Evolutionary conservation across 2,888 invertebrate species (phyloP).

Genomic region (Heteromyza rotundicornis): DNA sequence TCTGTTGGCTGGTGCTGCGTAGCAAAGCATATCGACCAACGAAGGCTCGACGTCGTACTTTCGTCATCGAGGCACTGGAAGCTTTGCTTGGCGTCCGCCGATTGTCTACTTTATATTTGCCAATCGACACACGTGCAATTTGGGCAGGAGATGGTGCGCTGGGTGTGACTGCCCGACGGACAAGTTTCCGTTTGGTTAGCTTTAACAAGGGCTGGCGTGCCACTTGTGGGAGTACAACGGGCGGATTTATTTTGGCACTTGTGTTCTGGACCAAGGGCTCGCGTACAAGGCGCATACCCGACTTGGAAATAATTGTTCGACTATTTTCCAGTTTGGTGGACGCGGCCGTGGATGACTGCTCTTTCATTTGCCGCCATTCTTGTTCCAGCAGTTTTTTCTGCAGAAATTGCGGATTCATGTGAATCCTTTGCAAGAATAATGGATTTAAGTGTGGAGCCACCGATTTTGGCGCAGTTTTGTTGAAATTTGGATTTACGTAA

Average conservation of each 20-base stretch:
- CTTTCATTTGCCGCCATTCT: conserved; percentile 20
- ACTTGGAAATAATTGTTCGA: conserved; percentile 57
- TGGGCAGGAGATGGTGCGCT: background rate
- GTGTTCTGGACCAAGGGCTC: conserved; percentile 38
- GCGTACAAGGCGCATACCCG: conserved; percentile 56
- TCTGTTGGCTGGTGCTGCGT: conserved; percentile 36
- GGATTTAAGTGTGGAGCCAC: conserved; percentile 43
- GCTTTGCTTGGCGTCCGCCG: conserved; percentile 30
- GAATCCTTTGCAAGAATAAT: conserved; percentile 43
- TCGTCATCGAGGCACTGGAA: conserved; percentile 44
- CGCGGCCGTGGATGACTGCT: conserved; percentile 13
- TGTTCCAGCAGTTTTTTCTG: conserved; percentile 56
- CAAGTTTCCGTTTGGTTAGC: conserved; percentile 53
- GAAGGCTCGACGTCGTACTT: conserved; percentile 45
- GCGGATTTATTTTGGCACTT: background rate
- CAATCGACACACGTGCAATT: conserved; percentile 20
- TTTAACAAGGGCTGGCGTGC: conserved; percentile 38
- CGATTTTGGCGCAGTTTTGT: conserved; percentile 26
- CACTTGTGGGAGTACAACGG: too few relatives aligned
- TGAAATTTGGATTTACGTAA: conserved; percentile 61
- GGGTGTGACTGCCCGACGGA: conserved; percentile 38
- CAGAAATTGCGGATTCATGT: conserved; percentile 60
- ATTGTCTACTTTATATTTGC: conserved; percentile 51
- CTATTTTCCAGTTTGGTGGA: too few relatives aligned
- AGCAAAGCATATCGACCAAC: conserved; percentile 55